phyloP scores from a whole-genome alignment of 1,140 invertebrate genomes.

The Phortica variegata region DNA sequence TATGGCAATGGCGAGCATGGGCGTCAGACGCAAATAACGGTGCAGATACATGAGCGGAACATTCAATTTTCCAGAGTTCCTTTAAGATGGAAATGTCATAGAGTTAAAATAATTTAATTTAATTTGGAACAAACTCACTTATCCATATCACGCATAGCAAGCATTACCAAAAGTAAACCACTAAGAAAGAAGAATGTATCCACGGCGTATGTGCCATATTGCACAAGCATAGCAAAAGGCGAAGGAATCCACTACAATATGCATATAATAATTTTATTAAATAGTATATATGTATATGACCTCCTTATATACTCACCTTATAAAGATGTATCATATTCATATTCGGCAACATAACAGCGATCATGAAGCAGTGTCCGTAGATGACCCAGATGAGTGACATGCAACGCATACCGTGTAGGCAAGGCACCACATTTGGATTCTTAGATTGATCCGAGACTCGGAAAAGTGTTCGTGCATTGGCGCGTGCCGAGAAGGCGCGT shows the following conservation, averaged over 20 bases:
- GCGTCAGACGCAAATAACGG: slow-evolving; percentile 1
- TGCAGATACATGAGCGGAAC: slow-evolving; percentile 4
- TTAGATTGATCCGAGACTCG: background rate
- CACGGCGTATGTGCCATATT: slow-evolving; percentile 72
- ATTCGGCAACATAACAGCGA: slow-evolving; percentile 17
- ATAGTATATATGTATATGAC: no score
- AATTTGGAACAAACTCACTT: slow-evolving; percentile 55
- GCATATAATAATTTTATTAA: no score
- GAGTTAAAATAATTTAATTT: background rate
- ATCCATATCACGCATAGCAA: slow-evolving; percentile 65
- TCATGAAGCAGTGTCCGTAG: slow-evolving; percentile 59
- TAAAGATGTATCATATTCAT: slow-evolving; percentile 13
- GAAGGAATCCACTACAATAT: slow-evolving; percentile 37
- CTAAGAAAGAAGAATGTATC: slow-evolving; percentile 85
- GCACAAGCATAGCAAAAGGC: slow-evolving; percentile 60
- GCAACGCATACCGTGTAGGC: slow-evolving; percentile 60
- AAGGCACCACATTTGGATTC: slow-evolving; percentile 32
- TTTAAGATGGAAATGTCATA: background rate
- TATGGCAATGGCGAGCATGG: background rate
- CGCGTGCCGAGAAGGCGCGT: background rate
- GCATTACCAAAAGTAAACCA: slow-evolving; percentile 65
- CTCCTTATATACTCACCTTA: no score
- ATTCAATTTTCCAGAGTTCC: slow-evolving; percentile 1
- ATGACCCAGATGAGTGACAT: slow-evolving; percentile 66
- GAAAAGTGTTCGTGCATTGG: background rate